A percentile compares a stretch with the other conserved stretches of the same genome.
phyloP scores from a whole-genome alignment of 1,140 invertebrate genomes.

The Hylyphantes graminicola region DNA sequence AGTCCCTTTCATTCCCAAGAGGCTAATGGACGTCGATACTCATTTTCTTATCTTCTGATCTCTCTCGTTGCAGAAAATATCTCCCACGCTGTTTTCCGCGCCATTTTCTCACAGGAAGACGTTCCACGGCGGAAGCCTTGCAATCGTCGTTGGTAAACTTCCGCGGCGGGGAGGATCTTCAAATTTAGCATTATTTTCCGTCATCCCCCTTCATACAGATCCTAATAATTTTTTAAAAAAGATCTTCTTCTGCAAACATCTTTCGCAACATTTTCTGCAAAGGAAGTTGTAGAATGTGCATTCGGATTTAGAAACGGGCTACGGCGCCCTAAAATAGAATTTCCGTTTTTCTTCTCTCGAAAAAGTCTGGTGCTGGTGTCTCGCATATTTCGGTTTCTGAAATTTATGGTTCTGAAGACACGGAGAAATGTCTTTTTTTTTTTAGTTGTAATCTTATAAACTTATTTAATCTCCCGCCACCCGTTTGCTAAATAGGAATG shows the following conservation, averaged over 20 bases:
- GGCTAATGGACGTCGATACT: too few relatives aligned
- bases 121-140: constrained; percentile 8
- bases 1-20: too few relatives aligned
- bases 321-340: constrained; percentile 42
- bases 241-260: not conserved
- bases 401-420: too few relatives aligned
- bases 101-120: constrained; percentile 7
- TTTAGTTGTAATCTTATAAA: too few relatives aligned
- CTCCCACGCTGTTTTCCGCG: not conserved
- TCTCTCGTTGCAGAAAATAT: too few relatives aligned
- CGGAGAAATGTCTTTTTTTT: too few relatives aligned
- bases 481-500: too few relatives aligned
- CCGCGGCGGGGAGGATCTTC: constrained; percentile 29
- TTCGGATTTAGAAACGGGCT: constrained; percentile 57
- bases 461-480: too few relatives aligned
- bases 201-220: not conserved
- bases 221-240: not conserved
- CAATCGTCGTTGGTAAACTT: constrained; percentile 21
- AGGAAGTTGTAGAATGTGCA: constrained; percentile 35
- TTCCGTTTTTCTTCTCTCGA: constrained; percentile 12
- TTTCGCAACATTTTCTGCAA: constrained; percentile 20
- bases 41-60: too few relatives aligned
- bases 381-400: too few relatives aligned
- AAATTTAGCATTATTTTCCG: constrained; percentile 17
- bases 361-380: too few relatives aligned